phyloP scores from a whole-genome alignment of 2,888 invertebrate species.

The Epistrophe grossulariae region DNA sequence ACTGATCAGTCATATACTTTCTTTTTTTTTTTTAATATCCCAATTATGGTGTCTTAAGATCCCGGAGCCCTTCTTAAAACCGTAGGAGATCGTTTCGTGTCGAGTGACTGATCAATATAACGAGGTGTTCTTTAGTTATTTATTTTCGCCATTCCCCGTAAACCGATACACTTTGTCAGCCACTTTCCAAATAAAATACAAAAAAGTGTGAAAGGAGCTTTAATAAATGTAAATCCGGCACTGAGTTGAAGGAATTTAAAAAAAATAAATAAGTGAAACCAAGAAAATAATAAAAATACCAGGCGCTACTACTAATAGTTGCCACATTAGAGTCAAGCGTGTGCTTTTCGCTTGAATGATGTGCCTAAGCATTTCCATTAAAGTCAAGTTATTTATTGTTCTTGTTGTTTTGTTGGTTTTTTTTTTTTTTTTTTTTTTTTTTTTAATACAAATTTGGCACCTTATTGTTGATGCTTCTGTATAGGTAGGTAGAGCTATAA shows the following conservation, averaged over 20 bases:
- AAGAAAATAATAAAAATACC: conserved; percentile 41
- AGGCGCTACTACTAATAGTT: conserved; percentile 50
- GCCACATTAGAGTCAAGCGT: conserved; percentile 55
- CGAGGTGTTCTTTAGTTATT: too few relatives aligned
- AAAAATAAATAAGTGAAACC: conserved; percentile 51
- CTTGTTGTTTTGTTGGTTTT: not conserved
- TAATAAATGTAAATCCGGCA: not conserved
- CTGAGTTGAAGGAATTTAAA: not conserved
- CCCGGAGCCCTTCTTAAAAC: too few relatives aligned
- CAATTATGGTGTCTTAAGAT: too few relatives aligned
- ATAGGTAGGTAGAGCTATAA: too few relatives aligned
- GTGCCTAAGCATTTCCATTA: conserved; percentile 27
- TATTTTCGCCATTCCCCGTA: too few relatives aligned
- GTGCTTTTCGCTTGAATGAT: conserved; percentile 49
- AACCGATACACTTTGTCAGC: too few relatives aligned
- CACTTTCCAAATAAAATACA: too few relatives aligned
- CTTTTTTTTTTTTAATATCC: too few relatives aligned
- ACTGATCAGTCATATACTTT: too few relatives aligned
- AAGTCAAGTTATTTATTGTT: conserved; percentile 18
- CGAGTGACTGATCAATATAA: too few relatives aligned
- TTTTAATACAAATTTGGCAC: conserved; percentile 21
- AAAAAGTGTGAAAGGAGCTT: too few relatives aligned
- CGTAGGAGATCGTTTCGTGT: too few relatives aligned
- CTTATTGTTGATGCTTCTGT: conserved; percentile 20
- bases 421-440: not conserved